Base-by-base conservation (phyloP, 2,888 invertebrate genomes). In the Campoletis raptor region DNA sequence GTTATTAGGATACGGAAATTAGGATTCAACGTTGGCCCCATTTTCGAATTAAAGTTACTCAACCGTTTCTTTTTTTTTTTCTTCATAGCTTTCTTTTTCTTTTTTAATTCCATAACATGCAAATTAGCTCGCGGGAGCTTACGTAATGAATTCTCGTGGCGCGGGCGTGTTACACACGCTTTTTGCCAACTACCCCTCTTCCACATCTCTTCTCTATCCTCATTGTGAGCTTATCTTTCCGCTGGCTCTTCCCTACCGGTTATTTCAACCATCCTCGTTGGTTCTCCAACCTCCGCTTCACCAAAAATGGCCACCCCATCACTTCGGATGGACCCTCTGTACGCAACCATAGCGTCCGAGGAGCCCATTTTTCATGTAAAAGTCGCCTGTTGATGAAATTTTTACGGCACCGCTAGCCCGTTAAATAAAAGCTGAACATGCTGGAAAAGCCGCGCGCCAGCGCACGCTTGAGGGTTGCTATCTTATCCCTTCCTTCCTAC, bases 51-150 rank as follows among this genome's bases (percentile, higher is more conserved):
- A 89, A 89, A 90, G 88, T 88, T 76, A 90, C 83, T 90, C 88
- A 91, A 90, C 85, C 89, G 90, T 77, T 78, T 78, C 48, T 70
- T 45, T 54, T 40, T 24, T 40, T n/a, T 54, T 57, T 57, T 57
- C 24, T 12, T 12, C 54, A 10, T 54, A 9, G 10, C 30, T 52
- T 52, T 48, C n/a, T 18, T 64, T 52, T 67, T 54, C 61, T 70
- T 70, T 70, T 92, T 91, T 90, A 91, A 91, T 92, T 92, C 90
- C 89, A 89, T 90, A 90, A 91, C 90, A 91, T 91, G 92, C 90
- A 91, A 90, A 92, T 92, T 89, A 89, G 90, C 88, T 85, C 66
- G 77, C 61, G 64, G 82, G 83, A 83, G 88, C 86, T 86, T 88
- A 87, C 87, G 90, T 91, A 92, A 92, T 92, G 92, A 92, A 92